Evolutionary conservation across 1,140 invertebrate genomes (phyloP), one percentile per base, ranked within the genome.

Genomic region (Alviniconcha marisindica): DNA sequence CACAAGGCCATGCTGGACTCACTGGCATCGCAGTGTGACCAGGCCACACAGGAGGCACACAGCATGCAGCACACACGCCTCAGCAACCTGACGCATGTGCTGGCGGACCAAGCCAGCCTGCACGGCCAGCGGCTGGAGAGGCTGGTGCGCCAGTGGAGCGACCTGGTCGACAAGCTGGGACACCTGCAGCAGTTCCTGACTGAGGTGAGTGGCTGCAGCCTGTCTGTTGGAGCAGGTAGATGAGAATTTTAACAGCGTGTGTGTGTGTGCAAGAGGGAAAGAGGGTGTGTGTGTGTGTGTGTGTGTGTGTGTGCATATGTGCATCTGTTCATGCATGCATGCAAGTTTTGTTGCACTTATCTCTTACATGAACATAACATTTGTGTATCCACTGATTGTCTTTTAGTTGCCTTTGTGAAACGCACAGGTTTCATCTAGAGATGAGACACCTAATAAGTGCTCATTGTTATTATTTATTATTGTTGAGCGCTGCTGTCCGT

Each of bases 1-100:
- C 90, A 92, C 78, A 88, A 90, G 42, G 89, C 89, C 18, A 89
- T 91, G 86, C 77, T 93, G 66, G 91, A 92, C 83, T 87, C 89
- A 5, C 83, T 93, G 54, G 89, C 89, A 18, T 76, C 87, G 51
- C 88, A 91, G 69, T 88, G 90, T 86, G 90, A 91, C 74, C 74
- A 87, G 40, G 83, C 83, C 33, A 89, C 89, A 5, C 87, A 89
- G 51, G 86, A 90, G 71, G 83, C 85, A 44, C 88, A 90, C 83
- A 66, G 84, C 66, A 69, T 82, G 18, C 82, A 89, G 66, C 92
- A 93, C 81, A 85, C 89, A 2, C 77, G 88, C 31, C 89, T 93
- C 14, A 90, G 81, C 81, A 90, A 88, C 77, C 87, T 87, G 36
- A 91, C 92, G 0, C 85, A 90, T 51, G 88, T 91, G 24, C 83